Conservation (phyloP, 2,888 invertebrate genomes). For the Nomada goodeniana region DNA sequence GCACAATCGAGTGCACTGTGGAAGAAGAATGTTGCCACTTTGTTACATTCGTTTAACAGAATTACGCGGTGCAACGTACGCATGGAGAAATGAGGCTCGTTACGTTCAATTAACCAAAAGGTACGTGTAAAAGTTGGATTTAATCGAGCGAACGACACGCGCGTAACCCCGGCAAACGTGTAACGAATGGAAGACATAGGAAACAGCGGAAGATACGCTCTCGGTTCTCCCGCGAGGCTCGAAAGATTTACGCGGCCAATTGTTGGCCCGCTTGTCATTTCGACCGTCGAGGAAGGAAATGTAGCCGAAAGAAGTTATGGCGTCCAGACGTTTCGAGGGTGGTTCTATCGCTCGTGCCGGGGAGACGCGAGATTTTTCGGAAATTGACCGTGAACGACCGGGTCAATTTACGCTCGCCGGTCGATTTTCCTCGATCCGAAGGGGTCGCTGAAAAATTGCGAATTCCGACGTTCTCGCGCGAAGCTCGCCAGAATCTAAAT, state of each 20-base stretch:
- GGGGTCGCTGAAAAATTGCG: constrained; percentile 46
- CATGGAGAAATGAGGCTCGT: background rate
- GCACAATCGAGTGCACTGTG: no score
- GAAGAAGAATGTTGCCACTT: no score
- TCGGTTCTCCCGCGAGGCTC: constrained; percentile 17
- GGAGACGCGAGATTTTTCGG: constrained; percentile 60
- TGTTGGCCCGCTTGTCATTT: constrained; percentile 47
- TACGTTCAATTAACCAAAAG: constrained; percentile 1
- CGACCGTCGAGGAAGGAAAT: constrained; percentile 44
- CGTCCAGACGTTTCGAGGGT: constrained; percentile 48
- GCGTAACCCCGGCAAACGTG: constrained; percentile 10
- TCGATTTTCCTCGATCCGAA: constrained; percentile 22
- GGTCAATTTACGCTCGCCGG: constrained; percentile 56
- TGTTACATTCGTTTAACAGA: no score
- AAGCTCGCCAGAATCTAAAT: constrained; percentile 56
- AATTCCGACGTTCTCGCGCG: constrained; percentile 59
- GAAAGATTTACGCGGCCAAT: constrained; percentile 42
- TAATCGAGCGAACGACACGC: constrained; percentile 26
- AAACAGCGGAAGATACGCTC: constrained; percentile 4
- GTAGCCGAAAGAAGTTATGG: constrained; percentile 55
- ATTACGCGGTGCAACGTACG: no score
- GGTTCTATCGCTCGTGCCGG: background rate
- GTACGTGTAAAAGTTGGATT: background rate
- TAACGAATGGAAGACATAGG: constrained; percentile 30
- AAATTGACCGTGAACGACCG: constrained; percentile 64